Conservation (phyloP, 2,888 invertebrate species). For the Polydesmus complanatus region DNA sequence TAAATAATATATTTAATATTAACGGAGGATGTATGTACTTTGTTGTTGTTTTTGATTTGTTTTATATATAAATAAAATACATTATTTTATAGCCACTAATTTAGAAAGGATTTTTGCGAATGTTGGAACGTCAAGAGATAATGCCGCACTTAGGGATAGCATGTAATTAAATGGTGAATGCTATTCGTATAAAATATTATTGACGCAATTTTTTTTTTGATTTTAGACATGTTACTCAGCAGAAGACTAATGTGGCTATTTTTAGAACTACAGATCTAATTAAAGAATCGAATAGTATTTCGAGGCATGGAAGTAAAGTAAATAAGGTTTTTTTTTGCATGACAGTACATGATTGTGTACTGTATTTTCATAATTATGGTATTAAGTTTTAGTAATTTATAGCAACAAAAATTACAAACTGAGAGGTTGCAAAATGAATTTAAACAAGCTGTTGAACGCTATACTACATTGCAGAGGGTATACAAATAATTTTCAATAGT, state of each 20-base stretch:
- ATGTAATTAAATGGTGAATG: neutral
- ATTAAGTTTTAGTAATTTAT: neutral
- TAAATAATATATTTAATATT: conserved; percentile 9
- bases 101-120: conserved; percentile 11
- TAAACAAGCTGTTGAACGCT: conserved; percentile 4
- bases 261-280: neutral
- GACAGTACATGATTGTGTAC: too few species aligned
- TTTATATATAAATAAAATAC: neutral
- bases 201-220: neutral
- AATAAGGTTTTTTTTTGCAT: too few species aligned
- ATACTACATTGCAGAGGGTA: conserved; percentile 7
- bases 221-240: conserved; percentile 7
- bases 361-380: too few species aligned
- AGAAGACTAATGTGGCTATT: conserved; percentile 7
- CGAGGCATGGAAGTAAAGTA: neutral
- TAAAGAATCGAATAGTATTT: neutral
- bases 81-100: neutral
- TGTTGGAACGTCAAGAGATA: conserved; percentile 10
- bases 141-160: conserved; percentile 5
- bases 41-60: neutral
- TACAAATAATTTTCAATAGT: neutral
- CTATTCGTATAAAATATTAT: neutral
- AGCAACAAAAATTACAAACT: conserved; percentile 1
- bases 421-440: conserved; percentile 8
- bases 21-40: conserved; percentile 9